Conservation (phyloP, 2,888 invertebrate species). For the Sinelater perroti region DNA sequence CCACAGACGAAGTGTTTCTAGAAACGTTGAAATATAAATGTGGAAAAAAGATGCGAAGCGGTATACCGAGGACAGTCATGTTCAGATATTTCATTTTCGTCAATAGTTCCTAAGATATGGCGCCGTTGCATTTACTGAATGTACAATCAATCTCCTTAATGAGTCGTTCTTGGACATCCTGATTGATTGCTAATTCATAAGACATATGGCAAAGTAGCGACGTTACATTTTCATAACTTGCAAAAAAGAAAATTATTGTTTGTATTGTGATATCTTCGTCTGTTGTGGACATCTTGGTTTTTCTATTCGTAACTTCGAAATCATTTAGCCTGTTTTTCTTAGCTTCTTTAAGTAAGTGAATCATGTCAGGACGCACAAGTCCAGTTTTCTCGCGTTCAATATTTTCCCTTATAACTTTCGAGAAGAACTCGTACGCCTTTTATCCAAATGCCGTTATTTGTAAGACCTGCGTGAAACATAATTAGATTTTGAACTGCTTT, state of each 20-base stretch:
- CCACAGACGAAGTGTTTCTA: too few species aligned
- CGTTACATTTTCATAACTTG: slow-evolving; percentile 63
- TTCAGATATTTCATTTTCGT: slow-evolving; percentile 23
- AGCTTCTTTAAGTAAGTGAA: slow-evolving; percentile 66
- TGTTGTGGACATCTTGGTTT: slow-evolving; percentile 41
- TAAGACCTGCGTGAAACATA: slow-evolving; percentile 20
- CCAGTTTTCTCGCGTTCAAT: slow-evolving; percentile 42
- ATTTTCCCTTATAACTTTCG: slow-evolving; percentile 38
- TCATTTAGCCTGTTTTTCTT: slow-evolving; percentile 54
- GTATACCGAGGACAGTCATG: slow-evolving; percentile 1
- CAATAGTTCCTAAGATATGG: not conserved
- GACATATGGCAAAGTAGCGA: slow-evolving; percentile 59
- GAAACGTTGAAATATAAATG: too few species aligned
- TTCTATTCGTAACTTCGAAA: slow-evolving; percentile 3
- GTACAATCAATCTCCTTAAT: not conserved
- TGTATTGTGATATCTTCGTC: slow-evolving; percentile 66
- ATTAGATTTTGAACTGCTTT: not conserved
- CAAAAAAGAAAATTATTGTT: slow-evolving; percentile 62
- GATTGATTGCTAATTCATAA: slow-evolving; percentile 61
- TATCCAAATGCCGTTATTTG: slow-evolving; percentile 27
- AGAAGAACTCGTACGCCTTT: slow-evolving; percentile 41
- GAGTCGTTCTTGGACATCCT: slow-evolving; percentile 19
- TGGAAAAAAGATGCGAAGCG: too few species aligned
- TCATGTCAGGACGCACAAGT: slow-evolving; percentile 57
- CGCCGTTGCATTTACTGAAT: not conserved